Base-by-base conservation (phyloP, 2,113 vertebrate species). In the Alexandromys fortis region DNA sequence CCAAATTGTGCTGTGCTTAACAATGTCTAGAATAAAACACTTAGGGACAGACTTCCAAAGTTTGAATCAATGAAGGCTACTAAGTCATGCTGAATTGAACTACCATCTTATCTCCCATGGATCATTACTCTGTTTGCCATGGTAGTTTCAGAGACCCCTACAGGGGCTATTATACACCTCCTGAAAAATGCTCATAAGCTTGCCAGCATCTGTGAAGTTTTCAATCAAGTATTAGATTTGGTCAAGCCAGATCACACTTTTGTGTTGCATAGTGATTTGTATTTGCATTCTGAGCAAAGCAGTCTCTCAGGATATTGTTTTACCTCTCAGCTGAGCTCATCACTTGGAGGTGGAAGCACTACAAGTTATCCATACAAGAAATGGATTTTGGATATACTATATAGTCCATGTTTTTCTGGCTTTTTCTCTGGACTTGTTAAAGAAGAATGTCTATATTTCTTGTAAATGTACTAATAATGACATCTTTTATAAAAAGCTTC, bases 161-260 rank as follows among this genome's bases (percentile, higher is more conserved):
- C 0, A 70, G 38, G 5, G 70, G 45, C 55, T 88, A 63, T 0
- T 2, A 81, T 97, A 77, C 1, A 94, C 76, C 19, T 95, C 70
- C n/a, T 92, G 1, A 58, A 90, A 61, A n/a, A 77, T 94, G 65
- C 93, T 92, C 58, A 88, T 5, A 28, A 94, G 22, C 88, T 96
- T 96, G 89, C 61, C 65, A 90, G 75, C 3, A 24, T 90, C 12
- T 70, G 12, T 35, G 89, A 90, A 33, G 86, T 92, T 96, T 97
- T 91, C 2, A 0, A 61, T 90, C 72, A 91, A 33, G 58, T 94
- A 7, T 89, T 90, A 83, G 22, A 92, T 4, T 91, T 92, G 33
- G 7, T 73, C 35, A 65, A 22, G 21, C 38, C 70, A 87, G 5
- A 95, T 70, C 78, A 93, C 77, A 4, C 55, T 87, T 87, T 87